Evolutionary conservation across 2,888 invertebrate species (phyloP), one percentile per base, ranked within the genome.

Genomic region (Monopis laevigella): DNA sequence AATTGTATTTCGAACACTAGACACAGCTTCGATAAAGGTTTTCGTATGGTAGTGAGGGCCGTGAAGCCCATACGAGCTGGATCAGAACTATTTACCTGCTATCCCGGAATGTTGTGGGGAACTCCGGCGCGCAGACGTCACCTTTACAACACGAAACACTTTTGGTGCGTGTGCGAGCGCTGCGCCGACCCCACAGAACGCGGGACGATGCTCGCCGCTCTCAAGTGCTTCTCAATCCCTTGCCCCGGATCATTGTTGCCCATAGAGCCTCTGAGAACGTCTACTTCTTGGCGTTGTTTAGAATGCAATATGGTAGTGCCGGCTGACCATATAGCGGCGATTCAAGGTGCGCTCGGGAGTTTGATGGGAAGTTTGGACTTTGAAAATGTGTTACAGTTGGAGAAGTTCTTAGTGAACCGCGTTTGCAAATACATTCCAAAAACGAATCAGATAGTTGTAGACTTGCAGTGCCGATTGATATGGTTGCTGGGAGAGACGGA

Each of bases 121-220:
- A 89, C 89, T 0, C 70, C 82, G 2, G 80, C 85, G 10, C 74
- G 90, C 41, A 71, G 86, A 10, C 72, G 82, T 24, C 85, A 88
- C 55, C 67, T 90, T 13, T 69, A 65, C 46, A 75, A 75, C 50
- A 88, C 89, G 0, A 90, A 90, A 65, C 85, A 87, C 59, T 90
- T 90, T 55, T 59, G 73, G 36, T 90, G 90, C 56, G 65, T 61
- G 42, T 90, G 90, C 55, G 59, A 67, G 2, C 74, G 90, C 40
- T 90, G 90, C 56, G 62, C 72, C 1, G 89, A 90, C 59, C 84
- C 85, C 0, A 84, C 84, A 28, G 89, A 89, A 69, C 82, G 83
- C 46, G 87, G 86, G 1, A 82, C 85, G 1, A 57, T 74, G 6
- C 60, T 87, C 36, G 75, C 82, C n/a, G 85, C 84, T 17, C 62